These are phyloP conservation scores for Calidris pygmaea DNA, from an alignment of 2,113 vertebrate species.

Conservation along the genomic window DNA sequence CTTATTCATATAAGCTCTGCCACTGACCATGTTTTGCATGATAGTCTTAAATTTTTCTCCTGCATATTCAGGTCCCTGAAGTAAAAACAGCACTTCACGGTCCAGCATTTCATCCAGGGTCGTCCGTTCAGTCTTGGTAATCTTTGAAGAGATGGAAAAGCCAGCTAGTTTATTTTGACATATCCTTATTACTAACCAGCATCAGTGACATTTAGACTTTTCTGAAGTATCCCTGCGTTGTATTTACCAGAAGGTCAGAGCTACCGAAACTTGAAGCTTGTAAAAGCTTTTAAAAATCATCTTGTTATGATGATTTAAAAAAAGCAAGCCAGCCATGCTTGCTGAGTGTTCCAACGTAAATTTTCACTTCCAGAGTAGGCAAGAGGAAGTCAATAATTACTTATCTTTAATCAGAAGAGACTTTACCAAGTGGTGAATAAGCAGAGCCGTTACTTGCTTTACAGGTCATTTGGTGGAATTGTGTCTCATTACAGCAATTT, in stretches of 20 bases:
- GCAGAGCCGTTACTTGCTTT: neutral
- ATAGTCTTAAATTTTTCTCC: slow-evolving; percentile 74
- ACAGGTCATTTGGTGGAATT: neutral
- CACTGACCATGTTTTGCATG: slow-evolving; percentile 77
- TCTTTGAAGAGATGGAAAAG: slow-evolving; percentile 31
- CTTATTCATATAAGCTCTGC: neutral
- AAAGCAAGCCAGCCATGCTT: neutral
- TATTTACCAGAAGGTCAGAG: slow-evolving; percentile 24
- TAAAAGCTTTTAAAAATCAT: neutral
- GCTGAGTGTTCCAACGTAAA: neutral
- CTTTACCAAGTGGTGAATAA: neutral
- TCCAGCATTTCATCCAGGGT: slow-evolving; percentile 79
- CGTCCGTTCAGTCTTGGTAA: neutral
- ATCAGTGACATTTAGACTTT: slow-evolving; percentile 37
- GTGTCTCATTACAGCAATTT: neutral
- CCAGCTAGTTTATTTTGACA: neutral
- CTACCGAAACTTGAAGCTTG: neutral
- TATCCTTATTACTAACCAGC: neutral
- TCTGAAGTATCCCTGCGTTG: neutral
- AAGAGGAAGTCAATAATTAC: neutral
- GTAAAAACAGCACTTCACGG: slow-evolving; percentile 80
- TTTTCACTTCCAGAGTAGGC: neutral
- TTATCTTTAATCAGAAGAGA: neutral
- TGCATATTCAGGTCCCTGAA: slow-evolving; percentile 76
- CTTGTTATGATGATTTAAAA: neutral